Percentiles rank a stretch among this genome's conserved stretches.
Evolutionary conservation across 1,140 invertebrate species (phyloP).

Genomic region (Achroia grisella): DNA sequence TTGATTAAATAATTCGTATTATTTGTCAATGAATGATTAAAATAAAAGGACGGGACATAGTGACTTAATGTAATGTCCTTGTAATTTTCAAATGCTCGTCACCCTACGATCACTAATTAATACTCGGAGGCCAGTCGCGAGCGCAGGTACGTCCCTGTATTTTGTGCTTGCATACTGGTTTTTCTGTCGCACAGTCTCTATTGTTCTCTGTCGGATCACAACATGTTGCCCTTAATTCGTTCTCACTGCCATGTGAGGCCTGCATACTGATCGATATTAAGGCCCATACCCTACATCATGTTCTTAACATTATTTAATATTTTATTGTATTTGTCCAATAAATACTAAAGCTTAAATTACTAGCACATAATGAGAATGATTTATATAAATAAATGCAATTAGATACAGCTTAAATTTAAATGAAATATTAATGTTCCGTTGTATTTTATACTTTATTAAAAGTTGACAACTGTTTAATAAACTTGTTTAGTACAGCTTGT

Average conservation of each 20-base stretch:
- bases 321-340: neutral
- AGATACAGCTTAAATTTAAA: neutral
- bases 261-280: slow-evolving; percentile 54
- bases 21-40: too few species aligned
- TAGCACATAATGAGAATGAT: too few species aligned
- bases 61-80: too few species aligned
- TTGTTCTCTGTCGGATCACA: slow-evolving; percentile 65
- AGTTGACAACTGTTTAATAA: too few species aligned
- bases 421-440: neutral
- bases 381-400: neutral
- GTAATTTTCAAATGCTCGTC: slow-evolving; percentile 35
- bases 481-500: too few species aligned
- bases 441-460: too few species aligned
- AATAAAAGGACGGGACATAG: too few species aligned
- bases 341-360: too few species aligned
- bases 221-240: slow-evolving; percentile 64
- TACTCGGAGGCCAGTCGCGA: slow-evolving; percentile 29
- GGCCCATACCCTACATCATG: slow-evolving; percentile 3
- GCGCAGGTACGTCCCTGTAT: slow-evolving; percentile 43
- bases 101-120: slow-evolving; percentile 65
- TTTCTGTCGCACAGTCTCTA: slow-evolving; percentile 58
- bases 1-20: too few species aligned
- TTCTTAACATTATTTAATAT: neutral
- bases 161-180: slow-evolving; percentile 54
- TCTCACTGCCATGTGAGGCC: slow-evolving; percentile 59